These are phyloP conservation scores for Epinotia ramella DNA, from an alignment of 2,888 invertebrate genomes.

Conservation along the genomic window DNA sequence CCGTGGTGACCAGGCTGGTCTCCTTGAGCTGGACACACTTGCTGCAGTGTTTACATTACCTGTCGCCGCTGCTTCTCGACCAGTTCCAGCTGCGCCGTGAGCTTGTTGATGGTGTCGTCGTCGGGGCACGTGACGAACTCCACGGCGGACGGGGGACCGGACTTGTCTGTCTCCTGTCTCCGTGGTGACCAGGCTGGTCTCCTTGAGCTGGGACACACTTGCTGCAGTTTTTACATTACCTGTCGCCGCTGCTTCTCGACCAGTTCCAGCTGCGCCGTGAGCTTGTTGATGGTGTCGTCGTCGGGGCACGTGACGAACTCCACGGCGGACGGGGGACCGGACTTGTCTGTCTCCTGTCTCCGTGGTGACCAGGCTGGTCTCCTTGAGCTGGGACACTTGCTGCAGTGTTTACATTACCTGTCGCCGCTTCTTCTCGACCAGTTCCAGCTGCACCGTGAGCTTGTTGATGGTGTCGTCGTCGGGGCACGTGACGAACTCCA, in stretches of 20 bases:
- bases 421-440: conserved; percentile 76
- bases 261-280: conserved; percentile 76
- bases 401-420: conserved; percentile 58
- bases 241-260: conserved; percentile 78
- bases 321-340: conserved; percentile 68
- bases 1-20: conserved; percentile 51
- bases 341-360: conserved; percentile 53
- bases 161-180: conserved; percentile 53
- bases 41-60: conserved; percentile 54
- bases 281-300: conserved; percentile 76
- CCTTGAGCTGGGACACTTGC: conserved; percentile 57
- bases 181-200: conserved; percentile 49
- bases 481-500: conserved; percentile 80
- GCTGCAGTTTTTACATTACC: conserved; percentile 53
- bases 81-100: conserved; percentile 76
- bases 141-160: conserved; percentile 68
- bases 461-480: conserved; percentile 80
- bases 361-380: conserved; percentile 49
- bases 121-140: conserved; percentile 81
- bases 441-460: conserved; percentile 74
- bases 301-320: conserved; percentile 81
- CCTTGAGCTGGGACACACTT: conserved; percentile 57
- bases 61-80: conserved; percentile 78
- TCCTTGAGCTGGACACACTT: conserved; percentile 57
- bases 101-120: conserved; percentile 76